Evolutionary conservation across 2,888 invertebrate genomes (phyloP), one percentile per base, ranked within the genome.

Genomic region (Ligdia adustata): DNA sequence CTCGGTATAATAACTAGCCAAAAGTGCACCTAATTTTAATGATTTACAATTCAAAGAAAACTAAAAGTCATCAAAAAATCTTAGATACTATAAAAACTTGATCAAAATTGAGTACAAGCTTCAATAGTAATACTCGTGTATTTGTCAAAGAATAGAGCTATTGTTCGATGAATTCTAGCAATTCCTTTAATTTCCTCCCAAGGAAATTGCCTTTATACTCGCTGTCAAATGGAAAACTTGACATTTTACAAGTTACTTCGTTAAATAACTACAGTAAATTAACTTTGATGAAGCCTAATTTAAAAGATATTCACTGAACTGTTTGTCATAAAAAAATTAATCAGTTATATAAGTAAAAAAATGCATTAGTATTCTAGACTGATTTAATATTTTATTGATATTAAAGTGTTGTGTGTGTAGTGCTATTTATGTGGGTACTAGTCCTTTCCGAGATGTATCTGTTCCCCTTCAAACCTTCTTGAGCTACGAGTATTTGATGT

Each of bases 151-250:
- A 74, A 77, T 69, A 62, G 59, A 66, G 60, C 62, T 53, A 71
- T 79, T 75, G 73, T 72, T 50, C 52, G 28, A 42, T 64, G 65
- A 63, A 65, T 71, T 64, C 57, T 60, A 61, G 61, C 65, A 72
- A 76, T 74, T 70, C 62, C 66, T 66, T 64, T 80, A 81, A 82
- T 83, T 82, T 83, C 82, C 84, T 77, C 62, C 44, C 24, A 52
- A 75, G 82, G 83, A 84, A 85, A 84, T 84, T 82, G 72, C 74
- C 64, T 73, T 79, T 75, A 61, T 74, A 59, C 55, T 65, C 48
- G 46, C 49, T 61, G 55, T 62, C 61, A 66, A 68, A 61, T 61
- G 62, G 54, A 60, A 58, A 45, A 43, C 54, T 64, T 57, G 57
- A 54, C 51, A 44, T 55, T 55, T 66, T 62, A 53, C 37, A 50